Evolutionary conservation across 2,113 vertebrate genomes (phyloP).

Genomic region (Ceyx melanurus): DNA sequence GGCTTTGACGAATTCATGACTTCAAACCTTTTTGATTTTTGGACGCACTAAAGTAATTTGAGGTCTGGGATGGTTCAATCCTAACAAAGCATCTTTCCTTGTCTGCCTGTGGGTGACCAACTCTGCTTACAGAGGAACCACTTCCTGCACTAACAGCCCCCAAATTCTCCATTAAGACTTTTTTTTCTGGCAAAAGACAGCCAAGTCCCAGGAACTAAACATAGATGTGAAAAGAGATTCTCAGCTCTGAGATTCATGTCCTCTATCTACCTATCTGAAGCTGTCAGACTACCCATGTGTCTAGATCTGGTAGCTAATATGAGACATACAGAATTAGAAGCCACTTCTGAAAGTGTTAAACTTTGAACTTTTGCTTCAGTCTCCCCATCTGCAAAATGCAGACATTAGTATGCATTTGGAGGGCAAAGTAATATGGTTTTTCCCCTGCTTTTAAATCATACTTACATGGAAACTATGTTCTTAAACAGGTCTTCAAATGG

Average conservation of each 20-base stretch:
- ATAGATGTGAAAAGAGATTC: background rate
- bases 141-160: background rate
- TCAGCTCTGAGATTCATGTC: background rate
- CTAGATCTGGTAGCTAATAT: background rate
- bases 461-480: background rate
- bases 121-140: background rate
- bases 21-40: background rate
- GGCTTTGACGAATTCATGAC: background rate
- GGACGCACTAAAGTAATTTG: background rate
- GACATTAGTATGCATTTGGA: background rate
- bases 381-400: background rate
- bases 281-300: accelerated
- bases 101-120: background rate
- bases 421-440: background rate
- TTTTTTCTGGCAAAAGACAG: background rate
- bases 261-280: background rate
- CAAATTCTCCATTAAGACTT: accelerated
- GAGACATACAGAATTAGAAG: background rate
- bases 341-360: background rate
- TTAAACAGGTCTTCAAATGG: background rate
- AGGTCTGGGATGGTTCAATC: background rate
- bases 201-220: background rate
- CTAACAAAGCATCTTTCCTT: background rate
- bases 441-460: background rate
- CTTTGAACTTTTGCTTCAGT: background rate